phyloP scores from a whole-genome alignment of 2,113 vertebrate genomes.

The Rafetus swinhoei region DNA sequence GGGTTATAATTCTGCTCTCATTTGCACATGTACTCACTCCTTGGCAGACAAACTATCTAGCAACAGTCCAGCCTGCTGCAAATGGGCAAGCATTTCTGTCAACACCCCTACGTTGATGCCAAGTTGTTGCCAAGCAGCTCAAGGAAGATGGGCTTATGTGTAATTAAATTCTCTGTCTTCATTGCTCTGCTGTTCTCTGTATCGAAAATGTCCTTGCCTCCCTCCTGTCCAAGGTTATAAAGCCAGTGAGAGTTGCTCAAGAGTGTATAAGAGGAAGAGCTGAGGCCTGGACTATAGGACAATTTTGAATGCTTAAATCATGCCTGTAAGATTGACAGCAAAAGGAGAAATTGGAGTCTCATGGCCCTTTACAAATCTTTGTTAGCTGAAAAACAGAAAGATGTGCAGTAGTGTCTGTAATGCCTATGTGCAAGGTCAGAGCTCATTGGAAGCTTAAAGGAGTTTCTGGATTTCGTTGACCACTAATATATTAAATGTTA shows the following conservation, averaged over 20 bases:
- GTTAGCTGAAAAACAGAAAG: neutral
- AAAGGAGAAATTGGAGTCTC: neutral
- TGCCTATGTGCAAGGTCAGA: neutral
- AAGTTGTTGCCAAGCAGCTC: neutral
- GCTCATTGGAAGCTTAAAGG: neutral
- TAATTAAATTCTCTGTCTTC: neutral
- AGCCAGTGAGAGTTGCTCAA: neutral
- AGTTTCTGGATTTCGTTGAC: neutral
- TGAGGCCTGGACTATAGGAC: neutral
- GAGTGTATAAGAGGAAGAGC: neutral
- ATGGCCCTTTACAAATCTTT: neutral
- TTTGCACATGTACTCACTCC: constrained; percentile 14
- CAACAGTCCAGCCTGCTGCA: neutral
- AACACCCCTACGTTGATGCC: neutral
- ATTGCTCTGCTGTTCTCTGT: neutral
- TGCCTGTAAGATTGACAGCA: neutral
- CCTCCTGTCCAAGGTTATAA: neutral
- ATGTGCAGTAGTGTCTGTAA: neutral
- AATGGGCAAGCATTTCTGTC: fast-evolving
- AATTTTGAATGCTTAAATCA: neutral
- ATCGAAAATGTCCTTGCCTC: neutral
- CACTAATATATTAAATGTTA: neutral
- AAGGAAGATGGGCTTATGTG: neutral
- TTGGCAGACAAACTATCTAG: neutral
- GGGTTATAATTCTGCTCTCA: neutral